Conservation (phyloP, 2,113 vertebrate genomes). For the Paramisgurnus dabryanus region DNA sequence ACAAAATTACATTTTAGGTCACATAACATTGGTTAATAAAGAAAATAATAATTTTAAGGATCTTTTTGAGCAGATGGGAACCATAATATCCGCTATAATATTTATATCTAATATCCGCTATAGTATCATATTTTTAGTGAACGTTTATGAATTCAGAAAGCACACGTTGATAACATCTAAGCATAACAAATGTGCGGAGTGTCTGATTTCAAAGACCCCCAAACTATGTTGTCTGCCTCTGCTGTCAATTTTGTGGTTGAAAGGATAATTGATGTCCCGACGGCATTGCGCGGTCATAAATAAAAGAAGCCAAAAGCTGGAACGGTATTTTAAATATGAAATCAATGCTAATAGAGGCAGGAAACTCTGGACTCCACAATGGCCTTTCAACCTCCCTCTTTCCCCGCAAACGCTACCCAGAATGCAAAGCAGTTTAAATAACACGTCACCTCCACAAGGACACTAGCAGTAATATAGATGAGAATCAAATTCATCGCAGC, state of each 20-base stretch:
- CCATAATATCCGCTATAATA: too few species aligned
- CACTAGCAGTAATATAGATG: neutral
- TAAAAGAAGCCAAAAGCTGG: constrained; percentile 43
- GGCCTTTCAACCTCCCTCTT: constrained; percentile 47
- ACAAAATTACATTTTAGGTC: too few species aligned
- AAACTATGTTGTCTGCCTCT: constrained; percentile 23
- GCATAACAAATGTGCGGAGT: constrained; percentile 29
- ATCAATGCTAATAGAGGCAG: constrained; percentile 52
- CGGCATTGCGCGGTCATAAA: constrained; percentile 49
- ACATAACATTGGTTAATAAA: too few species aligned
- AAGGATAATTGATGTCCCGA: constrained; percentile 51
- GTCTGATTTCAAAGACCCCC: constrained; percentile 34
- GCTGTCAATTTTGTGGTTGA: constrained; percentile 33
- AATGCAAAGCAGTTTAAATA: constrained; percentile 41
- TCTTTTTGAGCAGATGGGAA: too few species aligned
- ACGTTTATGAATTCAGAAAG: constrained; percentile 16
- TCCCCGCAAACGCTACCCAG: constrained; percentile 42
- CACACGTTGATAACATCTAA: neutral
- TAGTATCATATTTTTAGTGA: neutral
- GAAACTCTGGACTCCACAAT: constrained; percentile 36
- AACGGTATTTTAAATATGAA: constrained; percentile 54
- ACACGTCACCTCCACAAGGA: constrained; percentile 32
- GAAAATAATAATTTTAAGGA: too few species aligned
- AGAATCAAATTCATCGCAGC: constrained; percentile 36
- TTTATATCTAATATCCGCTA: too few species aligned